Conservation (phyloP, 92 coral and sea anemone species). For the Porites evermanni region DNA sequence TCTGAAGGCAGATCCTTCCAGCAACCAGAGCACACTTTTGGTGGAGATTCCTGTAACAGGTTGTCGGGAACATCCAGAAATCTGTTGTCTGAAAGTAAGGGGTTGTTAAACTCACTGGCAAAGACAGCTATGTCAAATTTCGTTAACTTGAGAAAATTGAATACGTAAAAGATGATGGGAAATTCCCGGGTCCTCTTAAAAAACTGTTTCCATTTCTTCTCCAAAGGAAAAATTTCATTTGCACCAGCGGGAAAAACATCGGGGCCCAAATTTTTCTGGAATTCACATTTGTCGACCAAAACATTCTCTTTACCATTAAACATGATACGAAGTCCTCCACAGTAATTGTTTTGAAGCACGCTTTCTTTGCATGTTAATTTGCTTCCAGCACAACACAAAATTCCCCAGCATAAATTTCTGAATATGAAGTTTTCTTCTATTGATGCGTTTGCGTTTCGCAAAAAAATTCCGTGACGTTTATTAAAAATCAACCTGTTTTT, state of each 20-base stretch:
- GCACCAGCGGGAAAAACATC: neutral
- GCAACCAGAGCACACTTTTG: neutral
- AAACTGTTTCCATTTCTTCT: neutral
- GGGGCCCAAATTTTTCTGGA: neutral
- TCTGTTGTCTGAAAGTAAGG: neutral
- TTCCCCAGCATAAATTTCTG: neutral
- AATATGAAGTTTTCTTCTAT: neutral
- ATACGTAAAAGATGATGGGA: neutral
- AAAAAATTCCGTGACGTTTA: neutral
- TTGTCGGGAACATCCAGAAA: neutral
- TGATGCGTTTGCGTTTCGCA: neutral
- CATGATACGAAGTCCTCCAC: conserved; percentile 1
- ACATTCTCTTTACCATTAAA: neutral
- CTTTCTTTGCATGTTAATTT: neutral
- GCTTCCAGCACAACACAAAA: neutral
- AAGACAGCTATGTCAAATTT: neutral
- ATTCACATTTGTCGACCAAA: neutral
- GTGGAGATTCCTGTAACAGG: neutral
- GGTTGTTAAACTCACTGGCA: neutral
- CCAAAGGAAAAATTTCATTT: neutral
- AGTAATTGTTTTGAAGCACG: neutral
- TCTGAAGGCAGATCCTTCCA: neutral
- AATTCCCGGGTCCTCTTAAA: neutral
- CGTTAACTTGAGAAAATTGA: neutral
- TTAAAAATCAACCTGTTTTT: accelerated